Evolutionary conservation across 2,888 invertebrate species (phyloP).

Genomic region (Nematopogon swammerdamellus): DNA sequence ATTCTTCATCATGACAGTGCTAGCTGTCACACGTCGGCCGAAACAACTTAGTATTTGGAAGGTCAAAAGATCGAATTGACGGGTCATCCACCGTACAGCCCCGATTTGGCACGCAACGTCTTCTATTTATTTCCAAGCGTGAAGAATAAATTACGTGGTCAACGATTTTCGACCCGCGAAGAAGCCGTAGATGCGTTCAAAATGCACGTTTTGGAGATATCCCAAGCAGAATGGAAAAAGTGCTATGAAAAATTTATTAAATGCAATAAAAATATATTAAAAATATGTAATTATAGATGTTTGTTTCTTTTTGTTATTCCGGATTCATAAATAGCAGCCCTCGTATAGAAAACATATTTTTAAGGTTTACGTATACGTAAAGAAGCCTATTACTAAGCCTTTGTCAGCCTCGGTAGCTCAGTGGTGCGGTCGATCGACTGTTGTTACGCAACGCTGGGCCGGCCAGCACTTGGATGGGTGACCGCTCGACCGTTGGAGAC

Average conservation of each 20-base stretch:
- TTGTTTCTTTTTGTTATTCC: too few species aligned
- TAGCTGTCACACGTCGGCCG: constrained; percentile 9
- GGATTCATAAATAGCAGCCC: too few species aligned
- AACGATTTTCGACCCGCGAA: constrained; percentile 9
- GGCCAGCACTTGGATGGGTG: too few species aligned
- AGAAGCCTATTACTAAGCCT: too few species aligned
- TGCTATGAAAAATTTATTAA: constrained; percentile 9
- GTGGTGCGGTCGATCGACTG: too few species aligned
- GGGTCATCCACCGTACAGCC: constrained; percentile 7
- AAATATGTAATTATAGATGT: too few species aligned
- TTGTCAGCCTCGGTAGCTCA: too few species aligned
- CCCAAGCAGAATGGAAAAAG: constrained; percentile 9
- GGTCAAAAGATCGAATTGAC: constrained; percentile 6
- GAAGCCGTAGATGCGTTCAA: constrained; percentile 11
- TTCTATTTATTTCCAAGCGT: constrained; percentile 9
- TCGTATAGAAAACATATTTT: too few species aligned
- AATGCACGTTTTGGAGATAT: constrained; percentile 9
- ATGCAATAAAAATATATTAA: constrained; percentile 8
- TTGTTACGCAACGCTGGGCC: too few species aligned
- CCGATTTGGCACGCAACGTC: constrained; percentile 6
- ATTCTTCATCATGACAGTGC: constrained; percentile 11
- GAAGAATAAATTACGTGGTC: constrained; percentile 11
- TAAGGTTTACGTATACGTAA: too few species aligned
- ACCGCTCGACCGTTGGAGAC: too few species aligned
- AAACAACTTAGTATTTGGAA: constrained; percentile 9